A percentile compares a stretch with the other conserved stretches of the same genome.
These are phyloP conservation scores for Batillaria attramentaria DNA, from an alignment of 1,140 invertebrate species.

Conservation along the genomic window DNA sequence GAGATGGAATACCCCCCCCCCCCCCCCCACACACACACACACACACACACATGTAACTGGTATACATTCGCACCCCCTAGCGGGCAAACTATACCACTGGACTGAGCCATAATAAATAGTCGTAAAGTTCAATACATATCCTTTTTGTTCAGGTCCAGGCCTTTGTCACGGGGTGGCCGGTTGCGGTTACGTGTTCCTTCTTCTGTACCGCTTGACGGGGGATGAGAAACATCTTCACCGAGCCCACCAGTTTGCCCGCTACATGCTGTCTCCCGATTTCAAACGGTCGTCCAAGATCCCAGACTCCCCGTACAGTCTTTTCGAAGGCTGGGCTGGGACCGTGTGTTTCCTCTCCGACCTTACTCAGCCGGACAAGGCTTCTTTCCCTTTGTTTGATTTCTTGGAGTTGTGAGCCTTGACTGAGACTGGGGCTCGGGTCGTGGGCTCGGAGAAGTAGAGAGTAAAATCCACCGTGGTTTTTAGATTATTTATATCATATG, in stretches of 20 bases:
- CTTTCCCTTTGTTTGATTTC: slow-evolving; percentile 90
- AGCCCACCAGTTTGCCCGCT: slow-evolving; percentile 84
- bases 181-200: slow-evolving; percentile 87
- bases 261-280: slow-evolving; percentile 81
- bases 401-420: slow-evolving; percentile 21
- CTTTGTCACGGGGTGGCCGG: slow-evolving; percentile 91
- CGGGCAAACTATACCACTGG: too few relatives aligned
- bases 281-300: slow-evolving; percentile 79
- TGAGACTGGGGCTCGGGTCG: too few relatives aligned
- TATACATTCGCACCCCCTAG: too few relatives aligned
- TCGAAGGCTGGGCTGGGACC: slow-evolving; percentile 89
- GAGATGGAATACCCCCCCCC: too few relatives aligned
- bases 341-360: slow-evolving; percentile 87
- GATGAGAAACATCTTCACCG: slow-evolving; percentile 82
- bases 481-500: too few relatives aligned
- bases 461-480: too few relatives aligned
- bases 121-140: too few relatives aligned
- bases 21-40: too few relatives aligned
- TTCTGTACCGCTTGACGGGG: slow-evolving; percentile 83
- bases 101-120: too few relatives aligned
- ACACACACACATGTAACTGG: too few relatives aligned
- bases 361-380: slow-evolving; percentile 80
- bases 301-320: slow-evolving; percentile 87
- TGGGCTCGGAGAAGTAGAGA: too few relatives aligned
- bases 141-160: slow-evolving; percentile 56